Percentiles rank a stretch among this genome's conserved stretches.
These are phyloP conservation scores for Diplodus puntazzo DNA, from an alignment of 2,797 vertebrate species.

Conservation along the genomic window DNA sequence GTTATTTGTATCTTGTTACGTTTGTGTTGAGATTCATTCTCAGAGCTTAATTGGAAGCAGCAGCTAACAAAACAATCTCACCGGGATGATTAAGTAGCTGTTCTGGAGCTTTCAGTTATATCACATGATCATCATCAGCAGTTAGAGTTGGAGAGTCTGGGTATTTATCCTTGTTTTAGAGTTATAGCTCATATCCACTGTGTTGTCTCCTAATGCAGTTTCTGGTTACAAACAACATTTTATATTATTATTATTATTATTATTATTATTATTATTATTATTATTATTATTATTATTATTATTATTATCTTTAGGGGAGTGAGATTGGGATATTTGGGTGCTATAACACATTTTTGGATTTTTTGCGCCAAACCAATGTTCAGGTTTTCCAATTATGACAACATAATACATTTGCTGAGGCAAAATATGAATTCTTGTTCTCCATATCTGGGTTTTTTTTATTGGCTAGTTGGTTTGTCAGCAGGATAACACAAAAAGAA, in stretches of 20 bases:
- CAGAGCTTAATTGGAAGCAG: not conserved
- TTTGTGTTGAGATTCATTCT: not conserved
- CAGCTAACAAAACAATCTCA: not conserved
- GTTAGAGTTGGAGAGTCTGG: not conserved
- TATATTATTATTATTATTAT: too few relatives aligned
- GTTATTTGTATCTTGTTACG: not conserved
- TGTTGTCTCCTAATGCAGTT: not conserved
- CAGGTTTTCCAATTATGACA: not conserved
- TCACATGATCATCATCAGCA: not conserved
- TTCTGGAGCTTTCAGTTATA: not conserved
- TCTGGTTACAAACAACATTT: not conserved
- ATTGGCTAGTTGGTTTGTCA: too few relatives aligned
- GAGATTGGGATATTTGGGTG: not conserved
- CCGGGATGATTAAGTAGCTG: not conserved
- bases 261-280: too few relatives aligned
- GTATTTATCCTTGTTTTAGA: too few relatives aligned
- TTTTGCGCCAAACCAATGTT: not conserved
- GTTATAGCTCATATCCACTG: too few relatives aligned
- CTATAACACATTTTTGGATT: not conserved
- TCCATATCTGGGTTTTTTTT: too few relatives aligned
- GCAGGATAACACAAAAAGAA: too few relatives aligned
- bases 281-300: too few relatives aligned
- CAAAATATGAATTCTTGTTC: too few relatives aligned
- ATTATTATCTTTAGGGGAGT: too few relatives aligned
- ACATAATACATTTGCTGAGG: too few relatives aligned